Percentiles rank a stretch among this genome's conserved stretches.
Conservation (phyloP, 2,888 invertebrate species). For the Priocnemis perturbator region DNA sequence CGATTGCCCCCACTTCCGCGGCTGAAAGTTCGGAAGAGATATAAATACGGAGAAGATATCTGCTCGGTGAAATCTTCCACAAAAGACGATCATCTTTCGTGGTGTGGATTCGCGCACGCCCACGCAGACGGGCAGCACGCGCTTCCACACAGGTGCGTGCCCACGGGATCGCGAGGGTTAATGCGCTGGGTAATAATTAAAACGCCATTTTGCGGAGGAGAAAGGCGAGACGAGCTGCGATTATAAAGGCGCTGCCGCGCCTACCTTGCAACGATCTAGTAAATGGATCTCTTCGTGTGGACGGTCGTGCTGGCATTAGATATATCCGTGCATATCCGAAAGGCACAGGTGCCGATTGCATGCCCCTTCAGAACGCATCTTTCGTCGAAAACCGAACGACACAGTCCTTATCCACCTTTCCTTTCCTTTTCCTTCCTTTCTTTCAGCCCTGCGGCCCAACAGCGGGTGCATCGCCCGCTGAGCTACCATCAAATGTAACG, state of each 20-base stretch:
- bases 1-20: too few relatives aligned
- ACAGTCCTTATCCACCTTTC: too few relatives aligned
- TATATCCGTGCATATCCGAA: too few relatives aligned
- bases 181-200: constrained; percentile 59
- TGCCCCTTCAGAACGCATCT: too few relatives aligned
- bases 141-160: constrained; percentile 49
- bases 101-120: constrained; percentile 40
- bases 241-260: constrained; percentile 50
- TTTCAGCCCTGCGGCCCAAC: too few relatives aligned
- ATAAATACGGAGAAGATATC: not conserved
- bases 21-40: not conserved
- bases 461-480: too few relatives aligned
- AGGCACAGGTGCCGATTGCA: too few relatives aligned
- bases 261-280: constrained; percentile 50
- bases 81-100: too few relatives aligned
- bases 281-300: constrained; percentile 39
- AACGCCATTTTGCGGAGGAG: constrained; percentile 55
- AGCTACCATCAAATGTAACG: too few relatives aligned
- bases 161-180: constrained; percentile 54
- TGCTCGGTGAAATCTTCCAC: not conserved
- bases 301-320: not conserved
- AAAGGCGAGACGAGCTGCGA: constrained; percentile 48
- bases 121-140: constrained; percentile 45
- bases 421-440: too few relatives aligned
- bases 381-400: too few relatives aligned